phyloP scores from a whole-genome alignment of 2,888 invertebrate genomes.

The Acanthosepion pharaonis region DNA sequence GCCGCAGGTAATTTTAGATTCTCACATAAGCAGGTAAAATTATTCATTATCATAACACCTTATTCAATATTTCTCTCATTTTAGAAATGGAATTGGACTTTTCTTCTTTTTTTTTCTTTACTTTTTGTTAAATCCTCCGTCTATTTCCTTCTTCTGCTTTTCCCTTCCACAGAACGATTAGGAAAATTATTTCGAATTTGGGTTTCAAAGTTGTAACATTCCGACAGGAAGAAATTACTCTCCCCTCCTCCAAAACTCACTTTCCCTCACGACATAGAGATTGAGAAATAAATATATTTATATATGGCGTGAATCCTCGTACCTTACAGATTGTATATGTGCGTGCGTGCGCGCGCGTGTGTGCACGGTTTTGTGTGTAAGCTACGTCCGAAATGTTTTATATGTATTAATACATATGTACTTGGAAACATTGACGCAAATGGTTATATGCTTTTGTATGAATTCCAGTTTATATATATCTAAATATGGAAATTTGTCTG shows the following conservation, averaged over 20 bases:
- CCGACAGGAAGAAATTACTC: neutral
- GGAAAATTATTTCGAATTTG: neutral
- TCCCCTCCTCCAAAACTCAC: neutral
- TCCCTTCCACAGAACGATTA: neutral
- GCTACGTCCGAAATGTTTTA: too few species aligned
- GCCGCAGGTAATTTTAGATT: constrained; percentile 23
- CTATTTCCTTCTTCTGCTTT: neutral
- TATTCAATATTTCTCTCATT: constrained; percentile 23
- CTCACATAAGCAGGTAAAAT: neutral
- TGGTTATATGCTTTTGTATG: too few species aligned
- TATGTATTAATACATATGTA: too few species aligned
- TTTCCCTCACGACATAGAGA: too few species aligned
- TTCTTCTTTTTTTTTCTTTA: neutral
- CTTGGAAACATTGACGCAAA: too few species aligned
- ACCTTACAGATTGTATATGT: too few species aligned
- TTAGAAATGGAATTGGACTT: neutral
- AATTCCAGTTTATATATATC: too few species aligned
- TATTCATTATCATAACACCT: neutral
- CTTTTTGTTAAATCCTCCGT: neutral
- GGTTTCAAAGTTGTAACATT: neutral
- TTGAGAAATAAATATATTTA: too few species aligned
- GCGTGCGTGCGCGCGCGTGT: too few species aligned
- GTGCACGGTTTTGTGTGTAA: too few species aligned
- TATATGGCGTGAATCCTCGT: too few species aligned
- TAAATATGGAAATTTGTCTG: too few species aligned